Conservation (phyloP, 2,797 vertebrate genomes). For the Periparus ater region DNA sequence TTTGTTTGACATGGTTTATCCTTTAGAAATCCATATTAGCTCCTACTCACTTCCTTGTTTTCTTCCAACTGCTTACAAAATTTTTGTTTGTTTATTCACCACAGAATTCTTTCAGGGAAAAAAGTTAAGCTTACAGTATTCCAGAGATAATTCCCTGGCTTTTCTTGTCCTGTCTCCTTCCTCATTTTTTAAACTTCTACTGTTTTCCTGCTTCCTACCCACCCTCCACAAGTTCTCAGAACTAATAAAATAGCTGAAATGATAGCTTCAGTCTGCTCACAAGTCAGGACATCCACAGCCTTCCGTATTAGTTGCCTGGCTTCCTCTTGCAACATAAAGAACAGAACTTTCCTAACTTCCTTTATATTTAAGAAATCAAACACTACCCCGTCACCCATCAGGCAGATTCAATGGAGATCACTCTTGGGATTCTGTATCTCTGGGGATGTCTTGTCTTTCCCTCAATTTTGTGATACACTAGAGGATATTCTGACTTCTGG, state of each 20-base stretch:
- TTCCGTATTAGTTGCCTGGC: not conserved
- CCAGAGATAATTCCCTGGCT: not conserved
- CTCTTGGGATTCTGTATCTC: not conserved
- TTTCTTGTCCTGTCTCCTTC: not conserved
- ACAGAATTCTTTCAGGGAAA: not conserved
- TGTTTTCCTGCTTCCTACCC: not conserved
- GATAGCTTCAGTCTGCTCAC: not conserved
- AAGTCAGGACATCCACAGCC: not conserved
- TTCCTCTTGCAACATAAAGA: not conserved
- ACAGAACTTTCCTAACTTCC: not conserved
- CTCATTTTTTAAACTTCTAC: not conserved
- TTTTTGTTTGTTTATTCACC: not conserved
- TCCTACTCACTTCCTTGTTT: not conserved
- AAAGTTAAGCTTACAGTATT: not conserved
- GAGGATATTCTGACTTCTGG: not conserved
- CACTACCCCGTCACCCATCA: fast-evolving
- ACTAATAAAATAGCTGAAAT: not conserved
- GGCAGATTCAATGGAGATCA: not conserved
- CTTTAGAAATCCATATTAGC: not conserved
- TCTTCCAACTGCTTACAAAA: not conserved
- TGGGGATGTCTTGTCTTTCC: not conserved
- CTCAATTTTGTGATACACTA: not conserved
- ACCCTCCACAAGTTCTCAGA: not conserved
- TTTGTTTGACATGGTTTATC: not conserved
- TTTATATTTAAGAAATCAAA: not conserved